Base-by-base conservation (phyloP, 2,888 invertebrate genomes). In the Apamea monoglypha region DNA sequence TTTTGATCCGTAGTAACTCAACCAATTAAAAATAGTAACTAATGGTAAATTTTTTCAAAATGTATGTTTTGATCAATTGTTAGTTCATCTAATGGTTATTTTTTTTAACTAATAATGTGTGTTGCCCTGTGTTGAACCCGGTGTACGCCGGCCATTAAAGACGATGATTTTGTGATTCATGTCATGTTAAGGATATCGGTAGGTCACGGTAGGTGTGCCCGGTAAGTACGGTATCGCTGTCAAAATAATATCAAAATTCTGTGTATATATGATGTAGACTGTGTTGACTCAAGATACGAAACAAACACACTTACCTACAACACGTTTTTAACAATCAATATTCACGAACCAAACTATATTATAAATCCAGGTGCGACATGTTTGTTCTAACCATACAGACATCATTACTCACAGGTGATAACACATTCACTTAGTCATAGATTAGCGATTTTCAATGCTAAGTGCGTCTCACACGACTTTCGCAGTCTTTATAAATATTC, bases 361-460 rank as follows among this genome's bases (percentile, higher is more conserved):
- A 70, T 76, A 74, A 67, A 18, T 70, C 21, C 81, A 88, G 89
- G 89, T 90, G 88, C 72, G 88, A 82, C 82, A 83, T 89, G 83
- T 91, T 85, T 90, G 83, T 79, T 76, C 74, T 72, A 81, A 81
- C 82, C 81, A 81, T 76, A 78, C 81, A 70, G 81, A 86, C 84
- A 76, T 89, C 78, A 84, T 92, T 91, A 90, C 88, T 89, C 89
- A 91, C 74, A 78, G 78, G 87, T 87, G 92, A 94, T 93, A 94
- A 93, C 89, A 84, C 87, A 78, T 88, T 87, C 87, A 87, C 88
- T 94, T 94, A 94, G 91, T 94, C 93, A 93, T 89, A 92, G 91
- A 94, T 95, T 94, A 94, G 92, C 92, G 86, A 91, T 90, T 90
- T 89, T 89, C 93, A 94, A 94, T 95, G 93, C 85, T 90, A 76